Conservation (phyloP, 2,113 vertebrate species). For the Burhinus bistriatus region DNA sequence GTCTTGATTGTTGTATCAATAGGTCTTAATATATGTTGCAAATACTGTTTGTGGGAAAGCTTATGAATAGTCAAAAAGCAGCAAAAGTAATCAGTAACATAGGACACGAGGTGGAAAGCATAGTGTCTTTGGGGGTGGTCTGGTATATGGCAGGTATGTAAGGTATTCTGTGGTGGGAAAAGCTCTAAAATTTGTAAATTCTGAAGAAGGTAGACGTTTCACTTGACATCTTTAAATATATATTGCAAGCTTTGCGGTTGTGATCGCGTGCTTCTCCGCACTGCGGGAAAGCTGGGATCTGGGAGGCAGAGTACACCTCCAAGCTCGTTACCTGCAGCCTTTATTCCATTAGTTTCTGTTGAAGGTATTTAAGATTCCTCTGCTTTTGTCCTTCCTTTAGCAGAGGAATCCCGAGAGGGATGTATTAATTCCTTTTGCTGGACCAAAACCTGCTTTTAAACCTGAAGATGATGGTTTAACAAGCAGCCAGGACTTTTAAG, state of each 20-base stretch:
- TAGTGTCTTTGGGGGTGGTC: neutral
- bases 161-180: neutral
- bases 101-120: neutral
- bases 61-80: neutral
- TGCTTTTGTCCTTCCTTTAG: neutral
- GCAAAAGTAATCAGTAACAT: neutral
- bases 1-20: too few relatives aligned
- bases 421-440: neutral
- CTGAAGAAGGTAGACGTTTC: neutral
- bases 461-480: neutral
- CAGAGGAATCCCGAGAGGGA: neutral
- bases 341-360: neutral
- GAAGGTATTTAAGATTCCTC: neutral
- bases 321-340: fast-evolving
- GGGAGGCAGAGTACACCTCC: neutral
- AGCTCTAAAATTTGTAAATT: neutral
- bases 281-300: neutral
- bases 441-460: neutral
- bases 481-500: neutral
- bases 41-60: neutral
- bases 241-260: fast-evolving
- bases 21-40: neutral
- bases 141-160: fast-evolving
- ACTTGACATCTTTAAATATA: too few relatives aligned
- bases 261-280: fast-evolving